Conservation (phyloP, 2,113 vertebrate species). For the Paratilapia polleni region DNA sequence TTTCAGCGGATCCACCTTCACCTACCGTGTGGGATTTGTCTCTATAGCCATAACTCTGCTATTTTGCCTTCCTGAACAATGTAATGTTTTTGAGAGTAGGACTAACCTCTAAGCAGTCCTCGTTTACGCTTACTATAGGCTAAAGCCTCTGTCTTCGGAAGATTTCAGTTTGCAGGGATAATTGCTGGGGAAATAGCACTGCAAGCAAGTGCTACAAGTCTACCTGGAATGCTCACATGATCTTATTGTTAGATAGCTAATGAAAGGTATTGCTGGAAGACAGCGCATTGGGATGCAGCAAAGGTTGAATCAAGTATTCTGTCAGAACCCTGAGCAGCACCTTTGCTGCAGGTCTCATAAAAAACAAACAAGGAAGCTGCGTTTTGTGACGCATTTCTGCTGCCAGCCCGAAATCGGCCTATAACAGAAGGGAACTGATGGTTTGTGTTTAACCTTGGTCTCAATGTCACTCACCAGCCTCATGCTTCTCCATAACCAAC, state of each 20-base stretch:
- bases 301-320: conserved; percentile 2
- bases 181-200: neutral
- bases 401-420: conserved; percentile 20
- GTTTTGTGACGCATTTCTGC: conserved; percentile 9
- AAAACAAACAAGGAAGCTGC: conserved; percentile 7
- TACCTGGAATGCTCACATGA: neutral
- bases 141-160: neutral
- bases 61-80: neutral
- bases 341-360: neutral
- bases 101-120: neutral
- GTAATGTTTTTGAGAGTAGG: neutral
- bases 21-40: neutral
- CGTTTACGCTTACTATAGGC: neutral
- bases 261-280: neutral
- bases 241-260: neutral
- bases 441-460: conserved; percentile 75
- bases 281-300: neutral
- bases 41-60: neutral
- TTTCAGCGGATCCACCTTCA: neutral
- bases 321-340: neutral
- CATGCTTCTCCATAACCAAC: conserved; percentile 44
- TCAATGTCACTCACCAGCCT: conserved; percentile 74
- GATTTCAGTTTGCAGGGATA: conserved; percentile 23
- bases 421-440: conserved; percentile 34
- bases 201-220: neutral